A percentile compares a stretch with the other conserved stretches of the same genome.
phyloP scores from a whole-genome alignment of 2,113 vertebrate species.

The Amphilophus citrinellus region DNA sequence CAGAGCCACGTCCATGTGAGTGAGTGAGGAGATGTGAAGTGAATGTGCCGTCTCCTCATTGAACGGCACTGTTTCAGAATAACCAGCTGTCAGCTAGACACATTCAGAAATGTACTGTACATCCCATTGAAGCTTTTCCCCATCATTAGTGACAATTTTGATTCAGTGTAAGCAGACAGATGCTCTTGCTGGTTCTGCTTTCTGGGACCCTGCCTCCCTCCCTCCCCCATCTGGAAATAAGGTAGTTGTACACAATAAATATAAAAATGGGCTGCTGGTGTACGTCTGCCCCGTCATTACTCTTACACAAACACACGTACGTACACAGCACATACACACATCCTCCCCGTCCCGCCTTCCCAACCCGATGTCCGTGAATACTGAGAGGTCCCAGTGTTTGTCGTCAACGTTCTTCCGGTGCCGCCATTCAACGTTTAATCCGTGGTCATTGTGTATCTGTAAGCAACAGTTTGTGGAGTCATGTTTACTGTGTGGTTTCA shows the following conservation, averaged over 20 bases:
- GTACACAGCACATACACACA: constrained; percentile 57
- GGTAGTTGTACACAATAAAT: constrained; percentile 74
- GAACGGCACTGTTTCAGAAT: background rate
- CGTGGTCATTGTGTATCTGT: constrained; percentile 54
- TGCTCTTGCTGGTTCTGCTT: constrained; percentile 14
- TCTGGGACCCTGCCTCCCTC: background rate
- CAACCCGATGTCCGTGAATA: constrained; percentile 38
- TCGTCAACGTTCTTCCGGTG: constrained; percentile 40
- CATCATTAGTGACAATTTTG: background rate
- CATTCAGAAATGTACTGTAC: background rate
- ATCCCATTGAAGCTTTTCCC: background rate
- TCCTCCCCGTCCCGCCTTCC: constrained; percentile 3
- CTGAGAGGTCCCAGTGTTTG: constrained; percentile 53
- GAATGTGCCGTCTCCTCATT: background rate
- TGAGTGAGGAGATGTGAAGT: background rate
- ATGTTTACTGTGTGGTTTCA: background rate
- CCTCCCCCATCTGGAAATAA: constrained; percentile 16
- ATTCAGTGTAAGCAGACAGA: constrained; percentile 43
- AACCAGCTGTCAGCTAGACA: background rate
- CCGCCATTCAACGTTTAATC: constrained; percentile 39
- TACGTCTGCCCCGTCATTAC: constrained; percentile 55
- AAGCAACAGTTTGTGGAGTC: background rate
- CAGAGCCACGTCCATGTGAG: background rate
- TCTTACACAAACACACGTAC: constrained; percentile 50
- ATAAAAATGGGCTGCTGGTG: constrained; percentile 78